Conservation (phyloP, 1,140 invertebrate genomes). For the Pristionchus pacificus region DNA sequence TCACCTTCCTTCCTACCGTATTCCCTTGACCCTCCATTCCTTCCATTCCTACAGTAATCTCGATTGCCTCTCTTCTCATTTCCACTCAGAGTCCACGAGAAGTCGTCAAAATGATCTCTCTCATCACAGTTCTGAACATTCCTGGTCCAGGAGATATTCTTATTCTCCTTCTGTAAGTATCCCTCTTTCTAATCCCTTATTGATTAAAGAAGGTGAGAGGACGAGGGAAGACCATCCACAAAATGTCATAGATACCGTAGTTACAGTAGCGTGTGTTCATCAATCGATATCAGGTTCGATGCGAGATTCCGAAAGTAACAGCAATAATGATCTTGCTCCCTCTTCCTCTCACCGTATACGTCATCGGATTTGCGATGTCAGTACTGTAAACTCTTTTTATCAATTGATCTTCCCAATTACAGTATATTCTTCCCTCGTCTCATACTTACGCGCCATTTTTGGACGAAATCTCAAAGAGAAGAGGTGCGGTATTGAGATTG, state of each 20-base stretch:
- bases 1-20: no score
- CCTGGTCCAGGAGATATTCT: conserved; percentile 32
- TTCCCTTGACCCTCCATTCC: no score
- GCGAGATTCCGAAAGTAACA: conserved; percentile 40
- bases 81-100: conserved; percentile 23
- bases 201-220: no score
- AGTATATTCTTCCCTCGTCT: conserved; percentile 46
- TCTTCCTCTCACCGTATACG: conserved; percentile 39
- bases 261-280: not conserved
- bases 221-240: no score
- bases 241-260: no score
- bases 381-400: conserved; percentile 27
- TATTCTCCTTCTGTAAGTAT: conserved; percentile 31
- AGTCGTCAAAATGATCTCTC: conserved; percentile 28
- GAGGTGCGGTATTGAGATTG: no score
- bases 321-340: conserved; percentile 34
- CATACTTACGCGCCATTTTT: conserved; percentile 43
- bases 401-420: not conserved
- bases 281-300: conserved; percentile 36
- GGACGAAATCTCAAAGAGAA: conserved; percentile 38
- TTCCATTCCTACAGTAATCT: conserved; percentile 8
- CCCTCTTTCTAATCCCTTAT: no score
- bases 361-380: conserved; percentile 41
- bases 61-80: not conserved
- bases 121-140: conserved; percentile 29